A percentile compares a stretch with the other conserved stretches of the same genome.
These are phyloP conservation scores for Dreissena polymorpha DNA, from an alignment of 1,140 invertebrate species.

Conservation along the genomic window DNA sequence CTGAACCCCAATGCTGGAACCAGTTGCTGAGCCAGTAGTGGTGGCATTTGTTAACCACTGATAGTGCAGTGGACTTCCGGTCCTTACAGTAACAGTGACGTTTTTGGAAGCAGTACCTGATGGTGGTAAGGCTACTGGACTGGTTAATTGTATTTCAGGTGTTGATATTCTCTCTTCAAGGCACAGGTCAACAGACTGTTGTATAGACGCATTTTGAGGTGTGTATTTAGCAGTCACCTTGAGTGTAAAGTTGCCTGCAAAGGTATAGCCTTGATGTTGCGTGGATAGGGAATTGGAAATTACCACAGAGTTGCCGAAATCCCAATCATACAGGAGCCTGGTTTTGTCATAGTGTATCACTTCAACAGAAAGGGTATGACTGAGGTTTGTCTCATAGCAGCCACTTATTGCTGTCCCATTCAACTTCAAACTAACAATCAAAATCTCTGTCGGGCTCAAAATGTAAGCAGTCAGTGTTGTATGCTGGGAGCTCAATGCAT, in stretches of 20 bases:
- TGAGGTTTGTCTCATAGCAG: constrained; percentile 29
- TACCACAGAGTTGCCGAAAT: constrained; percentile 46
- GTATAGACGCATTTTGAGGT: background rate
- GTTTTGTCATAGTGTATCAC: constrained; percentile 41
- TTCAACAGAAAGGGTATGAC: constrained; percentile 20
- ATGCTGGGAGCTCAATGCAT: constrained; percentile 41
- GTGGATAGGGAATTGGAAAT: background rate
- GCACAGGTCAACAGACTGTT: constrained; percentile 7
- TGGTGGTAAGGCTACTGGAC: constrained; percentile 20
- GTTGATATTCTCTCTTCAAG: constrained; percentile 35
- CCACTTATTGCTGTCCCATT: constrained; percentile 1
- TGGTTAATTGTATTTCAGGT: background rate
- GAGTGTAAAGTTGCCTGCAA: constrained; percentile 47
- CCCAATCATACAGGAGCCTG: constrained; percentile 48
- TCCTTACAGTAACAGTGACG: constrained; percentile 3
- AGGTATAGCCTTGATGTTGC: constrained; percentile 21
- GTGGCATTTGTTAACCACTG: constrained; percentile 46
- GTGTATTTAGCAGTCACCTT: constrained; percentile 29
- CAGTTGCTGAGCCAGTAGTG: background rate
- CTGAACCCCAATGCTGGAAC: background rate
- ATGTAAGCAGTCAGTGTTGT: constrained; percentile 44
- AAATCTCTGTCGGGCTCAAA: constrained; percentile 42
- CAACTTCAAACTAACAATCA: constrained; percentile 38
- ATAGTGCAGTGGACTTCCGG: constrained; percentile 10
- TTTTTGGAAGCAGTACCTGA: background rate